Percentiles rank a stretch among this genome's conserved stretches.
These are phyloP conservation scores for Chouioia cunea DNA, from an alignment of 2,888 invertebrate species.

Conservation along the genomic window DNA sequence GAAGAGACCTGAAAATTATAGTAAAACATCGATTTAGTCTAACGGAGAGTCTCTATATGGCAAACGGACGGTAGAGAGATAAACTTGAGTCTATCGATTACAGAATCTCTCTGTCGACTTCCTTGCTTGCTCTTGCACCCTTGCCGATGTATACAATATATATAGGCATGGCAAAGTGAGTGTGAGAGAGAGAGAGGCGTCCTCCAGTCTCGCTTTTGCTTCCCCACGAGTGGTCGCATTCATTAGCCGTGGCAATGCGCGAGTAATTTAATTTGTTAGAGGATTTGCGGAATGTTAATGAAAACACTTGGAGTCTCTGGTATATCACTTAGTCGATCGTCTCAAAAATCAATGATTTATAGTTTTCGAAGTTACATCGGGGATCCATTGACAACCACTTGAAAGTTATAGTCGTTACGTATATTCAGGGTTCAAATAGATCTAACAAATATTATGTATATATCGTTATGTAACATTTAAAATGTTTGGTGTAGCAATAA, in stretches of 20 bases:
- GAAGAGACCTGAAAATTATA: slow-evolving; percentile 21
- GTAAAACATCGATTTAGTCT: slow-evolving; percentile 12
- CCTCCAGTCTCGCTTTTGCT: slow-evolving; percentile 44
- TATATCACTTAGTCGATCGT: no score
- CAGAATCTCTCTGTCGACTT: slow-evolving; percentile 24
- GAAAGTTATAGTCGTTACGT: no score
- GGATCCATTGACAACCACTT: no score
- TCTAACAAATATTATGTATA: no score
- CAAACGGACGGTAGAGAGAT: slow-evolving; percentile 31
- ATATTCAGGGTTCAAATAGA: no score
- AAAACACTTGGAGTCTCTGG: slow-evolving; percentile 52
- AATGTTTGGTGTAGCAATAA: neutral
- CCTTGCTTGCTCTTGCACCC: neutral
- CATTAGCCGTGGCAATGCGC: slow-evolving; percentile 63
- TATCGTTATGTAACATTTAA: no score
- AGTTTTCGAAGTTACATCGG: no score
- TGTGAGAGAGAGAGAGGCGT: no score
- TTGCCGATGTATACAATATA: slow-evolving; percentile 4
- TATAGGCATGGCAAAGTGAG: no score
- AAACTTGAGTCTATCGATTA: slow-evolving; percentile 44
- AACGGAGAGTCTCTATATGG: slow-evolving; percentile 9
- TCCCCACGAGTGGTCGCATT: slow-evolving; percentile 52
- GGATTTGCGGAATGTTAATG: slow-evolving; percentile 67
- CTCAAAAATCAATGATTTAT: no score
- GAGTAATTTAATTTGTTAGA: slow-evolving; percentile 67